Base-by-base conservation (phyloP, 2,113 vertebrate genomes). In the Nipponia nippon region DNA sequence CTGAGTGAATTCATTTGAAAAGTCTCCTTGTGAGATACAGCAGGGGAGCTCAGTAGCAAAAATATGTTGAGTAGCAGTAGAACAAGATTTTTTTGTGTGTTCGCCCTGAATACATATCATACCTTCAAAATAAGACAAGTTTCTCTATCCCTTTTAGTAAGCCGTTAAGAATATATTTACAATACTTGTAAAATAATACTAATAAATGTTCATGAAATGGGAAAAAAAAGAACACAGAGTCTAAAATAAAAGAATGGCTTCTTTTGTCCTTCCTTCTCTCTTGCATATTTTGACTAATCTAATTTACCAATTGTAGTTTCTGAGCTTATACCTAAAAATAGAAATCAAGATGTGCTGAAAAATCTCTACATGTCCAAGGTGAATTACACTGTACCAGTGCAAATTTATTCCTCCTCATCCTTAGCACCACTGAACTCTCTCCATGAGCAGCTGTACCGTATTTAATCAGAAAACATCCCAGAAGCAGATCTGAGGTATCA, bases 1-100 rank as follows among this genome's bases (percentile, higher is more conserved):
- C n/a, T 84, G 55, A 79, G 40, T 50, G 79, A 94, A 95, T 72
- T 79, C 49, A 89, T 93, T 94, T 95, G 58, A 97, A 95, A 88
- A 96, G 79, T n/a, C 14, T 76, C 29, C 40, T 72, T 86, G 40
- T 46, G 42, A 86, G 40, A 81, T 38, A 75, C 16, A 66, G 47
- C 55, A 66, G 71, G 55, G 32, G 16, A 87, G 6, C 27, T 62
- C 70, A 83, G 59, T 50, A 79, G 26, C 52, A 63, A 58, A 94
- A 87, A 19, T 29, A 32, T 3, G 7, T n/a, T 66, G 30, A 62
- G 58, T 47, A 78, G 22, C 14, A 89, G 29, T 46, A 85, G 40
- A 88, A 89, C 58, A 69, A 73, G 9, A 19, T 3, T 52, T 67
- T 44, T 61, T 61, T 44, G 23, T 75, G 47, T 55, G 21, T n/a